These are phyloP conservation scores for Drosophila hydei DNA, from an alignment of 1,140 invertebrate genomes.

Conservation along the genomic window DNA sequence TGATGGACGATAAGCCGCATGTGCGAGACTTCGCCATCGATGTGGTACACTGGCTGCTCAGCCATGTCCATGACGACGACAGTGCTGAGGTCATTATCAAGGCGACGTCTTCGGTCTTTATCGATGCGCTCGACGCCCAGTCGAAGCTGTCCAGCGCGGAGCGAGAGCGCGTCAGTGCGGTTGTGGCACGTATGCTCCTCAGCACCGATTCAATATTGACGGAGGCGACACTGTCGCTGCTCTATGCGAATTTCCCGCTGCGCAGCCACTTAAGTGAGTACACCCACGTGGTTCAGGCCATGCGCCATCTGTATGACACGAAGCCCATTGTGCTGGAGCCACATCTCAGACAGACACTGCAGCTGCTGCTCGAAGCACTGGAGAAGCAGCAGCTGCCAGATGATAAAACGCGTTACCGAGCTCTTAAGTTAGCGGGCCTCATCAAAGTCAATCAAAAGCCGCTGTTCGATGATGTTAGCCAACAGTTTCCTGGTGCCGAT, in stretches of 20 bases:
- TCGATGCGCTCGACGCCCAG: not conserved
- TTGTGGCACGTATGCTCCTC: slow-evolving; percentile 12
- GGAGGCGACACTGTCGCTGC: not conserved
- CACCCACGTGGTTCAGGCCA: not conserved
- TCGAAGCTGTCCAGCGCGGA: not conserved
- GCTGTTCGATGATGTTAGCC: not conserved
- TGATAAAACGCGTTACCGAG: not conserved
- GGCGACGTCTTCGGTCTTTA: not conserved
- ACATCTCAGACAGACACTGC: not conserved
- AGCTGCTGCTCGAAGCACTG: slow-evolving; percentile 1
- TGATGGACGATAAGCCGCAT: not conserved
- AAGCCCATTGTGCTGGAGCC: not conserved
- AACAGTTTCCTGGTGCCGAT: not conserved
- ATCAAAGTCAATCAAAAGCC: not conserved
- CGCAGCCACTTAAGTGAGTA: not conserved
- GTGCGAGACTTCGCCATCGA: slow-evolving; percentile 3
- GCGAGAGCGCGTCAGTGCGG: slow-evolving; percentile 7
- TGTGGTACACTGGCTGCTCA: slow-evolving; percentile 6
- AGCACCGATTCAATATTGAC: not conserved
- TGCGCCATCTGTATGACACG: not conserved
- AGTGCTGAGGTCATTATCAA: slow-evolving; percentile 1
- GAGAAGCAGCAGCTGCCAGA: slow-evolving; percentile 1
- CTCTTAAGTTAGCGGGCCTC: not conserved
- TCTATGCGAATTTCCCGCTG: slow-evolving; percentile 3
- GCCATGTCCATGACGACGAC: not conserved